Evolutionary conservation across 1,140 invertebrate species (phyloP).

Genomic region (Drosophila tropicalis): DNA sequence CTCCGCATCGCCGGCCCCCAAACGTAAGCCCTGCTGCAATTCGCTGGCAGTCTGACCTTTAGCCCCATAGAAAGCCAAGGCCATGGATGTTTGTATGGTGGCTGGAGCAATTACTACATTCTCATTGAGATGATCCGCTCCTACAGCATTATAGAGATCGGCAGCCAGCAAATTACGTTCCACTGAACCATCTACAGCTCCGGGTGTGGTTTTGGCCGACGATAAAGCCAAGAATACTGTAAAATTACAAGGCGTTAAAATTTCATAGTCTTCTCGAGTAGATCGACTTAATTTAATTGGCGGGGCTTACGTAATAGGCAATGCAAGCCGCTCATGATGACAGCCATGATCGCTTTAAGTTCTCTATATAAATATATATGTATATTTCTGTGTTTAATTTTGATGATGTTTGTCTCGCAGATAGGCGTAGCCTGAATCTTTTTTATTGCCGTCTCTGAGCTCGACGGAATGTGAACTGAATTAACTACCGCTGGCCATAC

Average conservation of each 20-base stretch:
- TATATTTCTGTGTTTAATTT: not conserved
- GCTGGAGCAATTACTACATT: conserved; percentile 74
- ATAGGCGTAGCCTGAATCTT: conserved; percentile 46
- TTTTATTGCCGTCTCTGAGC: conserved; percentile 48
- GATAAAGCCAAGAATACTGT: conserved; percentile 45
- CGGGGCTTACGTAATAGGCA: conserved; percentile 70
- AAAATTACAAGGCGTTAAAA: conserved; percentile 12
- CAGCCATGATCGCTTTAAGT: conserved; percentile 55
- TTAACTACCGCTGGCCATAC: conserved; percentile 15
- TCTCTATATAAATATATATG: conserved; percentile 30
- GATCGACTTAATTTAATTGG: conserved; percentile 48
- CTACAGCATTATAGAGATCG: conserved; percentile 77
- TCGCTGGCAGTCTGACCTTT: conserved; percentile 76
- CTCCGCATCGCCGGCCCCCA: conserved; percentile 67
- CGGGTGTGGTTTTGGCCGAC: conserved; percentile 38
- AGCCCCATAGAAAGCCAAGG: conserved; percentile 73
- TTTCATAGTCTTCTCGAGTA: conserved; percentile 10
- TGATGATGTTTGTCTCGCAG: not conserved
- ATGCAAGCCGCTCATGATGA: conserved; percentile 46
- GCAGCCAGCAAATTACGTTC: conserved; percentile 74
- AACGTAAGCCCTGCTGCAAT: conserved; percentile 65
- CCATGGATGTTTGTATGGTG: conserved; percentile 75
- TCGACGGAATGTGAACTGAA: conserved; percentile 64
- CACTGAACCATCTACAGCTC: conserved; percentile 52
- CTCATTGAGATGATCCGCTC: conserved; percentile 63